phyloP scores from a whole-genome alignment of 2,888 invertebrate species.

The Cyclophora albipunctata region DNA sequence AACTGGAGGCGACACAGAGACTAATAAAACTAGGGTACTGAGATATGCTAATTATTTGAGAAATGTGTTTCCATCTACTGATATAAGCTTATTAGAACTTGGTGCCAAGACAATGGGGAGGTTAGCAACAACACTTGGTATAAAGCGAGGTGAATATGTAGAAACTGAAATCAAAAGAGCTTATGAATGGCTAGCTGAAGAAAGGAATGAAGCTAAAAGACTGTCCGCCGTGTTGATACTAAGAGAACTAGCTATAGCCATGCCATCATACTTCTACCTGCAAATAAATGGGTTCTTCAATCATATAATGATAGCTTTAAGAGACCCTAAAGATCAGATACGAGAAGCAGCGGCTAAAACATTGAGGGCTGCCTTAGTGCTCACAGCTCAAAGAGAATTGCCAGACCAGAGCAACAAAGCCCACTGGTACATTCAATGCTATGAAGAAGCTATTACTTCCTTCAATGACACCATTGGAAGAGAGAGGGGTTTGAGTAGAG shows the following conservation, averaged over 20 bases:
- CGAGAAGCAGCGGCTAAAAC: conserved; percentile 95
- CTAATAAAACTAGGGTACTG: conserved; percentile 89
- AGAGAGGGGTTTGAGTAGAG: conserved; percentile 83
- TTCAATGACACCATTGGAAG: conserved; percentile 77
- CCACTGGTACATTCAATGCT: conserved; percentile 94
- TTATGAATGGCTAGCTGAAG: conserved; percentile 94
- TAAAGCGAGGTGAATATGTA: conserved; percentile 95
- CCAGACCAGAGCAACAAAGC: conserved; percentile 91
- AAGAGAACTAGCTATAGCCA: conserved; percentile 94
- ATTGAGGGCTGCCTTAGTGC: conserved; percentile 92
- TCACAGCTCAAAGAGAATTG: conserved; percentile 95
- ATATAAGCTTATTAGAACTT: conserved; percentile 92
- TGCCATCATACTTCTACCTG: conserved; percentile 97
- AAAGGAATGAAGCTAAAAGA: conserved; percentile 91
- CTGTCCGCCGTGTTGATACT: conserved; percentile 94
- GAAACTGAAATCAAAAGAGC: conserved; percentile 96
- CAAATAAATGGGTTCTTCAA: conserved; percentile 94
- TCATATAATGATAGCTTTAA: conserved; percentile 90
- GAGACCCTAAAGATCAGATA: conserved; percentile 92
- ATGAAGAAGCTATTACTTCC: conserved; percentile 88
- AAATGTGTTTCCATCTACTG: conserved; percentile 90
- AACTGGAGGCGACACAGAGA: conserved; percentile 93
- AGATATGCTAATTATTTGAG: conserved; percentile 94
- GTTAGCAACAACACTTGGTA: conserved; percentile 90
- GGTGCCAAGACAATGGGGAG: conserved; percentile 96